Evolutionary conservation across 2,113 vertebrate genomes (phyloP).

Genomic region (Probosciger aterrimus): DNA sequence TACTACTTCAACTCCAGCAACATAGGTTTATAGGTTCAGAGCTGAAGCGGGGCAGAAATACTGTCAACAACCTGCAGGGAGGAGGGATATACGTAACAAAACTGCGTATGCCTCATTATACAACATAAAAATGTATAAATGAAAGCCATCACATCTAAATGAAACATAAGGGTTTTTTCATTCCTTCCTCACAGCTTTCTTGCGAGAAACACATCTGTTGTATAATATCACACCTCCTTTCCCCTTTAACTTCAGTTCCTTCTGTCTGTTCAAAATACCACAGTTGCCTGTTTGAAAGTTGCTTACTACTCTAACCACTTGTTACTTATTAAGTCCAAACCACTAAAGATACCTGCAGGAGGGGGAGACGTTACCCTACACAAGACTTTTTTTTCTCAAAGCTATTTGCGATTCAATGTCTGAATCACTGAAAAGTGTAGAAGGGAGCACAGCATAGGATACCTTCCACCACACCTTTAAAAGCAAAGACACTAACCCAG

Average conservation of each 20-base stretch:
- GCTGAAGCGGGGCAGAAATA: background rate
- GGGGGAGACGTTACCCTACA: background rate
- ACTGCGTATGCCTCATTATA: background rate
- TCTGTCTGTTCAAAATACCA: background rate
- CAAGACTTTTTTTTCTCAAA: background rate
- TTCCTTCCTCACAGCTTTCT: background rate
- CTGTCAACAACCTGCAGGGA: background rate
- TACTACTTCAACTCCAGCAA: background rate
- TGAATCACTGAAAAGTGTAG: background rate
- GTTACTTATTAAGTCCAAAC: background rate
- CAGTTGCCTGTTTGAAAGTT: background rate
- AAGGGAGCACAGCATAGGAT: background rate
- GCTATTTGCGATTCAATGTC: background rate
- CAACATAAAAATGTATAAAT: background rate
- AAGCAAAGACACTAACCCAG: background rate
- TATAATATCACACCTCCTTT: too few relatives aligned
- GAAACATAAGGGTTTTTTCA: background rate
- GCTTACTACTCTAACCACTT: background rate
- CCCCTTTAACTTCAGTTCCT: background rate
- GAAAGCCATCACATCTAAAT: background rate
- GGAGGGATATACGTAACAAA: background rate
- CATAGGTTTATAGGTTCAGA: background rate
- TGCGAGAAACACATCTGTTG: background rate
- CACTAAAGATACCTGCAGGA: background rate
- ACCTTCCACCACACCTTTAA: background rate